phyloP scores from a whole-genome alignment of 2,797 vertebrate genomes.

The Myioborus melanocephalus region DNA sequence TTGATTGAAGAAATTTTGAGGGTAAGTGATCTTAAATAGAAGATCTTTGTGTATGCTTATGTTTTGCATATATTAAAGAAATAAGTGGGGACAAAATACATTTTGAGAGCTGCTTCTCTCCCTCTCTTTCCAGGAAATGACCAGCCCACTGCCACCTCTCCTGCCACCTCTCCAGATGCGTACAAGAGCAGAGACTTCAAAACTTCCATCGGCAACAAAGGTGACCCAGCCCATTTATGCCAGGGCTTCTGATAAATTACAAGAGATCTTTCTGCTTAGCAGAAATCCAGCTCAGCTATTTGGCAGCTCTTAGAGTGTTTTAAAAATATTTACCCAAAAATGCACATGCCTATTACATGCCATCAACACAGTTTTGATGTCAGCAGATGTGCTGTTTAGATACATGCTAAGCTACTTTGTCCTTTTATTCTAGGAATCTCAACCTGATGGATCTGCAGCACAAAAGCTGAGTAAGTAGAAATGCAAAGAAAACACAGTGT shows the following conservation, averaged over 20 bases:
- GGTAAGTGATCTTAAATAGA: not conserved
- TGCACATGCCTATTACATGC: not conserved
- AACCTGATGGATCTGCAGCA: conserved; percentile 69
- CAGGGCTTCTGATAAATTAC: not conserved
- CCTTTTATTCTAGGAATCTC: conserved; percentile 75
- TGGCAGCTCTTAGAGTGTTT: not conserved
- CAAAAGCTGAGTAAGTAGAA: conserved; percentile 84
- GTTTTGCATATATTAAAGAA: not conserved
- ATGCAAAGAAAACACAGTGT: not conserved
- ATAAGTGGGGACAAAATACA: not conserved
- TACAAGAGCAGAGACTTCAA: not conserved
- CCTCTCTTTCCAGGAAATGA: not conserved
- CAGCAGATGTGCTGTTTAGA: not conserved
- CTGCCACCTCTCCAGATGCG: not conserved
- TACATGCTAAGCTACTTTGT: not conserved
- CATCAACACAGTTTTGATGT: not conserved
- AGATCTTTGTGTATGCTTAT: not conserved
- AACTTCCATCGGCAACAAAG: not conserved
- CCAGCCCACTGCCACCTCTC: not conserved
- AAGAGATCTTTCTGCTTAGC: not conserved
- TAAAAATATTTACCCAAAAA: not conserved
- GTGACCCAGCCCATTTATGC: not conserved
- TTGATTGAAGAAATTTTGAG: not conserved
- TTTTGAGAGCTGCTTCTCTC: not conserved
- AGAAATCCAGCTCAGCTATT: not conserved